These are phyloP conservation scores for Anas bahamensis DNA, from an alignment of 2,797 vertebrate species.

Conservation along the genomic window DNA sequence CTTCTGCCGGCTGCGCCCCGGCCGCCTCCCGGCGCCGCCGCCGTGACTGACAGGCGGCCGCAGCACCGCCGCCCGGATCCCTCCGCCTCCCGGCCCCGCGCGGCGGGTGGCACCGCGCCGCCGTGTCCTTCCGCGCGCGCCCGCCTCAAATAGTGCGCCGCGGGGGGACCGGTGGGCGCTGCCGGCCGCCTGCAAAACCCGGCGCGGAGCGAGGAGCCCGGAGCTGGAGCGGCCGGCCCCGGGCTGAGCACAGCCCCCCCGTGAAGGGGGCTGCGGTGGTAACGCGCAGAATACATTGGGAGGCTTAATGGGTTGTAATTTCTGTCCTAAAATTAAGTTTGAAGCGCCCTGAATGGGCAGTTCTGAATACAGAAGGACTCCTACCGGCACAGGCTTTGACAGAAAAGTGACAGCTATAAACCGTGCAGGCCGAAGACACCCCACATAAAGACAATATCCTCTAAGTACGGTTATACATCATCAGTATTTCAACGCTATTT, in stretches of 20 bases:
- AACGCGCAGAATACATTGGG: neutral
- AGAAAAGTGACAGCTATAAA: neutral
- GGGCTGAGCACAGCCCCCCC: neutral
- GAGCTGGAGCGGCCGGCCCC: too few relatives aligned
- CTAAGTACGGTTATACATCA: neutral
- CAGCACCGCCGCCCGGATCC: conserved; percentile 86
- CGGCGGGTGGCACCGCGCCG: conserved; percentile 42
- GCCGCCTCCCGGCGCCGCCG: conserved; percentile 83
- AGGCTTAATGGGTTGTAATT: neutral
- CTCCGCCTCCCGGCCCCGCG: conserved; percentile 82
- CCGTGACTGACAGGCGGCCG: conserved; percentile 92
- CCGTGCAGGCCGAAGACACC: neutral
- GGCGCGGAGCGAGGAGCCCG: conserved; percentile 40
- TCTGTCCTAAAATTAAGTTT: neutral
- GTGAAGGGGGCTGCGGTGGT: neutral
- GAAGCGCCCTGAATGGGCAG: neutral
- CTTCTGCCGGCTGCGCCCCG: conserved; percentile 80
- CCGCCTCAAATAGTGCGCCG: conserved; percentile 77
- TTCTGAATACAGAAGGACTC: neutral
- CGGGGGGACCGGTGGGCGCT: conserved; percentile 53
- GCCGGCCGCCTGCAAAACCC: conserved; percentile 67
- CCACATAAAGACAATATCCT: neutral
- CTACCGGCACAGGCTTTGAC: neutral
- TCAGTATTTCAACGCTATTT: neutral
- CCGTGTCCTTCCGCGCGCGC: conserved; percentile 81